Evolutionary conservation across 1,140 invertebrate genomes (phyloP).

Genomic region (Drosophila orosa): DNA sequence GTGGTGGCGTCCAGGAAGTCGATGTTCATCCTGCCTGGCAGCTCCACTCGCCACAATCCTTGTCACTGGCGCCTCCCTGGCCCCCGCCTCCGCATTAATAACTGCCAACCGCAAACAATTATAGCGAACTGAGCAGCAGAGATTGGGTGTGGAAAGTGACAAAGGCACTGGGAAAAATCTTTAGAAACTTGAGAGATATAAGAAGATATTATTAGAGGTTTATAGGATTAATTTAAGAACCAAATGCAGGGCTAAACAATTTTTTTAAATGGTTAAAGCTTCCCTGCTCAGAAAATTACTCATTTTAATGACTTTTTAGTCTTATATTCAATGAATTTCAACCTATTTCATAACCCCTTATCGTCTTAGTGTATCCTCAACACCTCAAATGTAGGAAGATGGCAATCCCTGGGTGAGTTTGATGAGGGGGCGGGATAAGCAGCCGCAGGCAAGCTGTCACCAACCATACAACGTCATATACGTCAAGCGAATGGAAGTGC

Average conservation of each 20-base stretch:
- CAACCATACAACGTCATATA: slow-evolving; percentile 73
- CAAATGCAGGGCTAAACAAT: too few relatives aligned
- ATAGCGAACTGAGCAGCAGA: slow-evolving; percentile 32
- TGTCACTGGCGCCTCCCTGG: background rate
- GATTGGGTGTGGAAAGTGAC: slow-evolving; percentile 3
- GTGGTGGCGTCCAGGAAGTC: slow-evolving; percentile 14
- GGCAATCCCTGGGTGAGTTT: background rate
- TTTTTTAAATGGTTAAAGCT: background rate
- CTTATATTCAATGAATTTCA: background rate
- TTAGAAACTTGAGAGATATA: background rate
- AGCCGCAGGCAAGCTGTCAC: slow-evolving; percentile 66
- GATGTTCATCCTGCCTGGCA: slow-evolving; percentile 35
- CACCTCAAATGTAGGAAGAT: slow-evolving; percentile 8
- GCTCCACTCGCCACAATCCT: slow-evolving; percentile 17
- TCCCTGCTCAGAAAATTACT: background rate
- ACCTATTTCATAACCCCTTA: background rate
- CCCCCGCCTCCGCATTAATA: slow-evolving; percentile 29
- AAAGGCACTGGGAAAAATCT: slow-evolving; percentile 8
- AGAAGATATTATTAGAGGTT: background rate
- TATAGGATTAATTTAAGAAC: background rate
- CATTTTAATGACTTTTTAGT: background rate
- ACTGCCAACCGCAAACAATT: slow-evolving; percentile 66
- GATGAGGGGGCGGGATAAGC: background rate
- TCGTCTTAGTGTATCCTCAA: slow-evolving; percentile 9
- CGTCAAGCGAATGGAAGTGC: slow-evolving; percentile 56